Evolutionary conservation across 2,113 vertebrate species (phyloP).

Genomic region (Abramis brama): DNA sequence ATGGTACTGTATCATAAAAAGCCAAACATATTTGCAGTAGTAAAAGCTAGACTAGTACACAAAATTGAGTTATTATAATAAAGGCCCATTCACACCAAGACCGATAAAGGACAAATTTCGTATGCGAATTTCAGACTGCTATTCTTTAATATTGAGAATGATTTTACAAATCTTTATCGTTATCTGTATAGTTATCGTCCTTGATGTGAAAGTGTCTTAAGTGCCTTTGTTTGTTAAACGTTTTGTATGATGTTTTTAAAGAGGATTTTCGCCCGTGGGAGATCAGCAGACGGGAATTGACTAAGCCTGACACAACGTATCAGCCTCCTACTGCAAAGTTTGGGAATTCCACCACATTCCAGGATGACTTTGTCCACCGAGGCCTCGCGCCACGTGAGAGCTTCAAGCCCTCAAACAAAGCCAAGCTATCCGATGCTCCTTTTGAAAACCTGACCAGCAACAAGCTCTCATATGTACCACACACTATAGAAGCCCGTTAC

Average conservation of each 20-base stretch:
- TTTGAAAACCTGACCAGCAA: slow-evolving; percentile 77
- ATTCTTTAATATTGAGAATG: no score
- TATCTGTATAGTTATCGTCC: no score
- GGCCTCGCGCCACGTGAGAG: slow-evolving; percentile 66
- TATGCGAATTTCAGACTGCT: no score
- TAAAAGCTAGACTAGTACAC: background rate
- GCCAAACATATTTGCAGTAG: background rate
- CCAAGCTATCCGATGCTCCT: slow-evolving; percentile 64
- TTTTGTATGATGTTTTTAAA: slow-evolving; percentile 65
- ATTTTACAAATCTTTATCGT: no score
- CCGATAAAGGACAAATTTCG: no score
- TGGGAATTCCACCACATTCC: slow-evolving; percentile 83
- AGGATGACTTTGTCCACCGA: slow-evolving; percentile 76
- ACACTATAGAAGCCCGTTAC: slow-evolving; percentile 65
- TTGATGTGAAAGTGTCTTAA: background rate
- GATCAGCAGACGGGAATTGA: slow-evolving; percentile 70
- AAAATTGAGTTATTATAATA: background rate
- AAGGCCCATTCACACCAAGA: no score
- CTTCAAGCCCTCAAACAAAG: slow-evolving; percentile 71
- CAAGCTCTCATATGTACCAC: slow-evolving; percentile 69
- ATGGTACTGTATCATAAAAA: background rate
- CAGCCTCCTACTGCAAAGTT: slow-evolving; percentile 76
- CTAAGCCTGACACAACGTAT: slow-evolving; percentile 72
- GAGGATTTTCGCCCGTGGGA: slow-evolving; percentile 81
- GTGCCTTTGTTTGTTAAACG: background rate